These are phyloP conservation scores for Microctenopoma steveboyesi DNA, from an alignment of 2,797 vertebrate genomes.

Conservation along the genomic window DNA sequence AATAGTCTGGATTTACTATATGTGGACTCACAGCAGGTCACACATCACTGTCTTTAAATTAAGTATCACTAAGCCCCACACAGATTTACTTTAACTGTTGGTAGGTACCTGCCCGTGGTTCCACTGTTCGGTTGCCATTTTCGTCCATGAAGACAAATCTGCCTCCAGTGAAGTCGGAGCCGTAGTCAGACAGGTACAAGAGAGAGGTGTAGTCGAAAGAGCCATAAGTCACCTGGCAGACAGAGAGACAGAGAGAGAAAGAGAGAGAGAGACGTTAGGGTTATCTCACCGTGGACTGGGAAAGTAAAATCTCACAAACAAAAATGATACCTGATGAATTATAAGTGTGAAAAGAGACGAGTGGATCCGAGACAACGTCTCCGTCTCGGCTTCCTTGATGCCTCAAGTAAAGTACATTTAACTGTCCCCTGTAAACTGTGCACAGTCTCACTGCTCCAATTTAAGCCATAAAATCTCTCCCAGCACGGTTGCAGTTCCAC, in stretches of 20 bases:
- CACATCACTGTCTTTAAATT: background rate
- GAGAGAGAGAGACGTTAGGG: too few relatives aligned
- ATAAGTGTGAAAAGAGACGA: too few relatives aligned
- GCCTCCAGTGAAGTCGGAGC: slow-evolving; percentile 90
- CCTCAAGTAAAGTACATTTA: background rate
- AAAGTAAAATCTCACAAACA: too few relatives aligned
- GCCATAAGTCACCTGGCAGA: slow-evolving; percentile 90
- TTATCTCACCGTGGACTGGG: too few relatives aligned
- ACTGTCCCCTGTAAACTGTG: background rate
- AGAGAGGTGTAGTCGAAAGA: slow-evolving; percentile 97
- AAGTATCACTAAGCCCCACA: background rate
- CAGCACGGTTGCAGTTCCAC: background rate
- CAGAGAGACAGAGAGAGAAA: background rate
- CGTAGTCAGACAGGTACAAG: slow-evolving; percentile 94
- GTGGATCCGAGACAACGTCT: background rate
- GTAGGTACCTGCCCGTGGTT: slow-evolving; percentile 82
- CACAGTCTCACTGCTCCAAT: too few relatives aligned
- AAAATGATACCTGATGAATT: too few relatives aligned
- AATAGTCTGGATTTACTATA: slow-evolving; percentile 20
- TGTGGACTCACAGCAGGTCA: slow-evolving; percentile 5
- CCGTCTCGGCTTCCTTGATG: background rate
- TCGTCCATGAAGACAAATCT: slow-evolving; percentile 93
- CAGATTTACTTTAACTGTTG: slow-evolving; percentile 1
- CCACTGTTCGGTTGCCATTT: slow-evolving; percentile 89
- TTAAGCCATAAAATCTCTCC: background rate